Percentiles rank a stretch among this genome's conserved stretches.
Conservation (phyloP, 2,113 vertebrate species). For the Zingel zingel region DNA sequence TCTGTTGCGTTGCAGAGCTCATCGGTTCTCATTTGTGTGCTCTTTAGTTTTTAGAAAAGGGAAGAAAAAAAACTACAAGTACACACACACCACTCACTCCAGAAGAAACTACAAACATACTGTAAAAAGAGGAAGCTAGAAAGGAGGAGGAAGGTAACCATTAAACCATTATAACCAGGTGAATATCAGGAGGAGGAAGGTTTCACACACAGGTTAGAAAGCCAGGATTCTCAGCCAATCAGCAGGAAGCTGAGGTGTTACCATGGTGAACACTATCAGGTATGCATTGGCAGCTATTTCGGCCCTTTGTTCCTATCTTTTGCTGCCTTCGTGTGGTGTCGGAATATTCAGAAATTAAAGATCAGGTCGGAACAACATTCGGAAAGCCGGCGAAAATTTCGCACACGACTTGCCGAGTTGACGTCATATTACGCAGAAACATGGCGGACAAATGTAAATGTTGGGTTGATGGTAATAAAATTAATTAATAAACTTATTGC, state of each 20-base stretch:
- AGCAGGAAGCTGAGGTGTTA: conserved; percentile 36
- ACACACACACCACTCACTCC: conserved; percentile 73
- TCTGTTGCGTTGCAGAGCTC: conserved; percentile 74
- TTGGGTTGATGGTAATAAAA: too few species aligned
- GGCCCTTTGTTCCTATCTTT: neutral
- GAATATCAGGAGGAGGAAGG: conserved; percentile 45
- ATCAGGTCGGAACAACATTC: too few species aligned
- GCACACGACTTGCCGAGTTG: too few species aligned
- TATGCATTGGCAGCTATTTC: conserved; percentile 11
- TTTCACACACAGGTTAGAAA: conserved; percentile 48
- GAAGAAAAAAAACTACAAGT: conserved; percentile 71
- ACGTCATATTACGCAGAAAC: too few species aligned
- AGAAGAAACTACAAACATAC: conserved; percentile 76
- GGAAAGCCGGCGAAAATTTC: too few species aligned
- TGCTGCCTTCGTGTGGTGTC: too few species aligned
- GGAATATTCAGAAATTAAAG: too few species aligned
- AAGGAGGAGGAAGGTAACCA: conserved; percentile 27
- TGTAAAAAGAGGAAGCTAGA: conserved; percentile 74
- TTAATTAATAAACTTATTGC: too few species aligned
- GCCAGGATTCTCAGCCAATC: conserved; percentile 63
- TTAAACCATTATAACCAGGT: conserved; percentile 48
- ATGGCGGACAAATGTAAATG: too few species aligned
- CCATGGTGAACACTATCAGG: conserved; percentile 11
- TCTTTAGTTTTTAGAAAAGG: conserved; percentile 65
- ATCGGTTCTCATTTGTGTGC: conserved; percentile 68